Evolutionary conservation across 2,113 vertebrate species (phyloP), one percentile per base, ranked within the genome.

Genomic region (Ondatra zibethicus): DNA sequence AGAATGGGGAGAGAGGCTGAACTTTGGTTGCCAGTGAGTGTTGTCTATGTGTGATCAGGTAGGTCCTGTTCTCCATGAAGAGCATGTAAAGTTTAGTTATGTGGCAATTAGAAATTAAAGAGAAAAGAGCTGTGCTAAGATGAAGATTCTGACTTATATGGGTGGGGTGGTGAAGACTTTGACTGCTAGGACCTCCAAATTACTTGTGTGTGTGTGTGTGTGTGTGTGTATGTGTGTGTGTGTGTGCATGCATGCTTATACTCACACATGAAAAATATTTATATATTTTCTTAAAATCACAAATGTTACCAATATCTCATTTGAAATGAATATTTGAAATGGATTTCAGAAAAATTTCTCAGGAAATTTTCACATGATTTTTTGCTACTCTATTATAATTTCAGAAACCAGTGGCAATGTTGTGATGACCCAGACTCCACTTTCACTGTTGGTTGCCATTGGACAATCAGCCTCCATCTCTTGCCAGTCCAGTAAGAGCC

Each of bases 11-110:
- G 17, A 4, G 33, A 81, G 19, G 4, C 8, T 80, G 77, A 80
- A 19, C 33, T 58, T 31, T 58, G 9, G 5, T 0, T n/a, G 45
- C 1, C 11, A 3, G 25, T 58, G 7, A n/a, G 9, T 23, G 19
- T 13, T 81, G 4, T 81, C 0, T 5, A 13, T 55, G 33, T 81
- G 33, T 55, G 8, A 12, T 81, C 9, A 76, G 10, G 10, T 11
- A 76, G 21, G 10, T 27, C 39, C 39, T 8, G 7, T 45, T 5
- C 8, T 76, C 78, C 0, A 55, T 3, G 50, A 58, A 11, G 19
- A 10, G 10, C 31, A 58, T n/a, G 19, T 58, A 33, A 55, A 7
- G 33, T 25, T 81, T 3, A 6, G 9, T 52, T 31, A 21, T 23
- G 21, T 3, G 3, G n/a, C 17, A n/a, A 13, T 81, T 19, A 58